Evolutionary conservation across 2,113 vertebrate genomes (phyloP).

Genomic region (Gambusia holbrooki): DNA sequence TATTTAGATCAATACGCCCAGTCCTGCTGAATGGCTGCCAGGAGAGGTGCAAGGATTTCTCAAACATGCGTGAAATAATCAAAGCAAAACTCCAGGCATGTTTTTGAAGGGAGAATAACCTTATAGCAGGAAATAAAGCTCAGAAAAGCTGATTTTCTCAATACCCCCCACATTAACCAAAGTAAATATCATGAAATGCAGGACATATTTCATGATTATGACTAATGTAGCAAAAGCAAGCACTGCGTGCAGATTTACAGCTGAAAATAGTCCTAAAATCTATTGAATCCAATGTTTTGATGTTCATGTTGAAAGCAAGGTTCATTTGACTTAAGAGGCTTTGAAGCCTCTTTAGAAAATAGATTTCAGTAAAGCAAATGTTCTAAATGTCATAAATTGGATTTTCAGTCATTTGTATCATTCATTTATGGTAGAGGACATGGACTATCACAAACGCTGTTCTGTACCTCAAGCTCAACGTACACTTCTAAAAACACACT

Average conservation of each 20-base stretch:
- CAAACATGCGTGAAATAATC: too few species aligned
- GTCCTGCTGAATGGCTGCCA: too few species aligned
- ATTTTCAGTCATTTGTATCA: not conserved
- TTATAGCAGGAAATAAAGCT: too few species aligned
- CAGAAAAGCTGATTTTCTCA: too few species aligned
- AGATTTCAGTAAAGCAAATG: not conserved
- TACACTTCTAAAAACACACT: not conserved
- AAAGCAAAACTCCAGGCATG: too few species aligned
- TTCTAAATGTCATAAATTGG: not conserved
- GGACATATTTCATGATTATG: not conserved
- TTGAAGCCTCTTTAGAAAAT: not conserved
- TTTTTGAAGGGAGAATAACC: too few species aligned
- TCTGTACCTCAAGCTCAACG: not conserved
- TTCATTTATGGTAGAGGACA: not conserved
- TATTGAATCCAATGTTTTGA: not conserved
- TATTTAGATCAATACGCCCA: too few species aligned
- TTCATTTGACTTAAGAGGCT: not conserved
- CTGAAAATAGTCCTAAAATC: slow-evolving; percentile 5
- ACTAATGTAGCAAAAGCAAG: not conserved
- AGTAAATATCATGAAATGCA: not conserved
- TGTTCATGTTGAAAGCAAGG: slow-evolving; percentile 3
- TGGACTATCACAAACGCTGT: not conserved
- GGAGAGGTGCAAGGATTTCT: too few species aligned
- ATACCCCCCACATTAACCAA: too few species aligned
- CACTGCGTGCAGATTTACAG: not conserved